Conservation (phyloP, 1,140 invertebrate genomes). For the Melipona quadrifasciata region DNA sequence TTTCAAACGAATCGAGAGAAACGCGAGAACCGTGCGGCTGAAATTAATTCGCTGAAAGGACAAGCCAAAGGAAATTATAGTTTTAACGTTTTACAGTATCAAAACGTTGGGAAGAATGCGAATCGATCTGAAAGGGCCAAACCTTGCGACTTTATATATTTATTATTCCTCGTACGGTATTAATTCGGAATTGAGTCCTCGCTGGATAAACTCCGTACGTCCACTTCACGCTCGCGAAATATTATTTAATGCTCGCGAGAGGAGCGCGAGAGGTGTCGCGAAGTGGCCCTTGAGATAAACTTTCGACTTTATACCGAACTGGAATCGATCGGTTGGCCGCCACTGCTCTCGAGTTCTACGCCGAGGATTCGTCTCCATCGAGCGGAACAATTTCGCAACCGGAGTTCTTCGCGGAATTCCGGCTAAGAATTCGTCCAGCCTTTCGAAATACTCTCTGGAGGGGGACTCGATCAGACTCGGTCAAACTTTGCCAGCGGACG, state of each 20-base stretch:
- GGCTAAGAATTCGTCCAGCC: conserved; percentile 50
- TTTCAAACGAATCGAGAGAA: background rate
- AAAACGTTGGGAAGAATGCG: background rate
- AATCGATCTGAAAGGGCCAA: conserved; percentile 30
- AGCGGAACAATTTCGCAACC: conserved; percentile 50
- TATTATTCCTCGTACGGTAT: conserved; percentile 26
- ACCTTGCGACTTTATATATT: conserved; percentile 30
- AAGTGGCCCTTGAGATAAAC: conserved; percentile 40
- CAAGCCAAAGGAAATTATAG: background rate
- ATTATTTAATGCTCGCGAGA: conserved; percentile 27
- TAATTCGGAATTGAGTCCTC: conserved; percentile 26
- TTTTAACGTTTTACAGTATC: conserved; percentile 12
- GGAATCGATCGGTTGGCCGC: conserved; percentile 26
- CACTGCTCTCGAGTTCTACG: background rate
- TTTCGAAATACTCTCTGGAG: conserved; percentile 11
- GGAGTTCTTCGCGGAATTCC: conserved; percentile 61
- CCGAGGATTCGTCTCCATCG: conserved; percentile 24
- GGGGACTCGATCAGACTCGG: conserved; percentile 20
- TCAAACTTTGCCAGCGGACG: conserved; percentile 32
- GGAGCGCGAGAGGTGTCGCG: background rate
- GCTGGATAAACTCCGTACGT: conserved; percentile 1
- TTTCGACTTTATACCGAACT: conserved; percentile 34
- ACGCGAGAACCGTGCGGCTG: background rate
- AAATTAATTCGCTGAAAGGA: background rate
- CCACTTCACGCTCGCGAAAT: conserved; percentile 15